Percentiles rank a stretch among this genome's conserved stretches.
Evolutionary conservation across 2,113 vertebrate species (phyloP).

Genomic region (Cavia aperea): DNA sequence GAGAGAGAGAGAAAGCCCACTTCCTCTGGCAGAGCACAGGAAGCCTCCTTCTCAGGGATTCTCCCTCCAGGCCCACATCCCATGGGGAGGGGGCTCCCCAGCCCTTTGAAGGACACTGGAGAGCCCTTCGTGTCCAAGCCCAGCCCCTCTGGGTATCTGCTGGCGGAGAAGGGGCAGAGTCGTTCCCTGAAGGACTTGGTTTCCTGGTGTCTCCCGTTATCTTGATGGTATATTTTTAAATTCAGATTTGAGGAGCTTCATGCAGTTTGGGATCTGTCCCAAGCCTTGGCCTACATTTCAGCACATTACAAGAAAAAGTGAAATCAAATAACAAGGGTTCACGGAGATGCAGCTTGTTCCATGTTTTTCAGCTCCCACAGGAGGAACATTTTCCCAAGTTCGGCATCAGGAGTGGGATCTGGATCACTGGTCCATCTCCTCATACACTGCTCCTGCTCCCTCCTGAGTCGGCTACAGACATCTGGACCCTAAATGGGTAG

Average conservation of each 20-base stretch:
- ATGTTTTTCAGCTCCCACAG: neutral
- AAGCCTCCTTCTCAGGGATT: neutral
- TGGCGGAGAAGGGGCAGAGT: fast-evolving
- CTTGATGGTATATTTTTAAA: neutral
- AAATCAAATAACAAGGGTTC: neutral
- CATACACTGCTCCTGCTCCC: neutral
- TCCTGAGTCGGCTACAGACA: neutral
- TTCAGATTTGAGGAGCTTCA: neutral
- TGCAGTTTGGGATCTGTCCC: neutral
- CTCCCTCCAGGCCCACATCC: neutral
- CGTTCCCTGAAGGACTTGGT: neutral
- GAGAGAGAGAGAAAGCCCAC: neutral
- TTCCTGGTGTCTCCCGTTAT: neutral
- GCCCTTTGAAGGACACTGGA: neutral
- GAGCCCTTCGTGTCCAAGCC: neutral
- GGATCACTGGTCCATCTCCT: neutral
- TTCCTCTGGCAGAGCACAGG: neutral
- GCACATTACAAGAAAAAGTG: neutral
- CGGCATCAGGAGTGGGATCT: neutral
- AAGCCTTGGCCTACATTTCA: neutral
- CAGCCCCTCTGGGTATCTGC: neutral
- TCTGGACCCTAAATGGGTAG: neutral
- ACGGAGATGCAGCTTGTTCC: neutral
- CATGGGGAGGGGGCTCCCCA: too few relatives aligned
- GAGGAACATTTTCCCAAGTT: neutral